These are phyloP conservation scores for Epinephelus awoara DNA, from an alignment of 2,797 vertebrate species.

Conservation along the genomic window DNA sequence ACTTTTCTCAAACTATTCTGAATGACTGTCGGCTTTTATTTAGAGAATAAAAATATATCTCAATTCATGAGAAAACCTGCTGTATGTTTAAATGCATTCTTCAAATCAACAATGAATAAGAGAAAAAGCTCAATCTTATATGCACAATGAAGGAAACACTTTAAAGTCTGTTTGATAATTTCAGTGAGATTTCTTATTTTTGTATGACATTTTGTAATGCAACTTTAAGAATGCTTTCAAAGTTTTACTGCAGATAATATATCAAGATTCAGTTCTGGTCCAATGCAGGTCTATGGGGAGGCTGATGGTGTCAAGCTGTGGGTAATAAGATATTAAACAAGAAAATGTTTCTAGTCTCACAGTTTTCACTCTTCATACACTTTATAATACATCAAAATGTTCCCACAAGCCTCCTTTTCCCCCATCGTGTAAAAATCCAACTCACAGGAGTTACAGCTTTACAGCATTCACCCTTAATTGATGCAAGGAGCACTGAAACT, in stretches of 20 bases:
- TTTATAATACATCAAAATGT: conserved; percentile 17
- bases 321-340: not conserved
- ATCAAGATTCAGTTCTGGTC: too few relatives aligned
- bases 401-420: not conserved
- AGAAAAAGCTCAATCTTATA: not conserved
- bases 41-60: not conserved
- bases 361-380: not conserved
- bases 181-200: not conserved
- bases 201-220: not conserved
- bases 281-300: too few relatives aligned
- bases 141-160: not conserved
- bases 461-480: conserved; percentile 7
- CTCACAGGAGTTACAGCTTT: not conserved
- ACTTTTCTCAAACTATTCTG: not conserved
- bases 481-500: not conserved
- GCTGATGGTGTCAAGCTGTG: too few relatives aligned
- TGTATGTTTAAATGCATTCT: not conserved
- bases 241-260: not conserved
- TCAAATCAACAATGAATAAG: not conserved
- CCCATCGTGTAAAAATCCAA: not conserved
- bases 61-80: not conserved
- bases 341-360: not conserved
- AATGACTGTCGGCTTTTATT: not conserved
- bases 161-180: not conserved
- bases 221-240: not conserved